Conservation (phyloP, 2,797 vertebrate genomes). For the Gymnoscopelus braueri region DNA sequence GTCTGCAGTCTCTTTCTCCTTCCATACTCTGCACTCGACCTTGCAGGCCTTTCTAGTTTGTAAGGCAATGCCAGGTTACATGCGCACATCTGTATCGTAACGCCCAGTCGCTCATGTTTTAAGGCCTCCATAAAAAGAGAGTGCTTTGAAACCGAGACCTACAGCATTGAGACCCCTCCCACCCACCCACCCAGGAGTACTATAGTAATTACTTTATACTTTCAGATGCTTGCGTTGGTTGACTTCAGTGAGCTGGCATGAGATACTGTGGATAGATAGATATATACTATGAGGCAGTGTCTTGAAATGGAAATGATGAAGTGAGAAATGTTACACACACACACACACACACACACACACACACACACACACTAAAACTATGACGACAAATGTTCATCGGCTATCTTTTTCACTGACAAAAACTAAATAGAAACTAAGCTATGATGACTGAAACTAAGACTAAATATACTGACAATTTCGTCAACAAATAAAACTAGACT, state of each 20-base stretch:
- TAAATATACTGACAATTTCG: too few relatives aligned
- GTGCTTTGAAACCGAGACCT: conserved; percentile 52
- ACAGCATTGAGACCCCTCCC: conserved; percentile 28
- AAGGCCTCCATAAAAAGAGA: conserved; percentile 41
- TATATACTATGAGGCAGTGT: conserved; percentile 32
- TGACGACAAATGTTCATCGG: too few relatives aligned
- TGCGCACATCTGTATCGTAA: conserved; percentile 20
- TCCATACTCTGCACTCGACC: conserved; percentile 27
- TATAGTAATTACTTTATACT: conserved; percentile 6
- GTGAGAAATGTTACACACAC: conserved; percentile 16
- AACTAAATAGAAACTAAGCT: too few relatives aligned
- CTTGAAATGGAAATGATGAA: conserved; percentile 42
- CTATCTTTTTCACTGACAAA: too few relatives aligned
- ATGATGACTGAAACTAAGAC: too few relatives aligned
- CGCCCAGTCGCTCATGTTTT: conserved; percentile 35
- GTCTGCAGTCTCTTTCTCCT: conserved; percentile 32
- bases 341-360: too few relatives aligned
- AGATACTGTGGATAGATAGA: too few relatives aligned
- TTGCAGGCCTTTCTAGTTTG: conserved; percentile 29
- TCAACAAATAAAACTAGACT: too few relatives aligned
- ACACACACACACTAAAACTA: too few relatives aligned
- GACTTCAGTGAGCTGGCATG: conserved; percentile 16
- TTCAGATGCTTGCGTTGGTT: conserved; percentile 38
- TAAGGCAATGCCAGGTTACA: conserved; percentile 22
- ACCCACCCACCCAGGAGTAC: conserved; percentile 9